Conservation (phyloP, 2,888 invertebrate genomes). For the Nycteola revayana region DNA sequence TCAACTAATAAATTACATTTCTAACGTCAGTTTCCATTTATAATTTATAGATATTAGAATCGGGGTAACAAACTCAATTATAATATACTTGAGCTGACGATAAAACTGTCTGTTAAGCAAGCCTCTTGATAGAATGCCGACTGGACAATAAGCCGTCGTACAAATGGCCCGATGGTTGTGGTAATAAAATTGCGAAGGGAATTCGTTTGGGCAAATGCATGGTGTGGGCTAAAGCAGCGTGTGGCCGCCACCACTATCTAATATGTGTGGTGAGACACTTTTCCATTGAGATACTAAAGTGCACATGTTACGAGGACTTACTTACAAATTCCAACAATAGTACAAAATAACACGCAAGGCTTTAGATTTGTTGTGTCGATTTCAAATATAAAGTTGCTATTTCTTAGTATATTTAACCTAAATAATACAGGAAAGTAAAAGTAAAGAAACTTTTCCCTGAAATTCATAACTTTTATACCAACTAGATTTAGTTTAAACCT, state of each 20-base stretch:
- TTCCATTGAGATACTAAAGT: constrained; percentile 52
- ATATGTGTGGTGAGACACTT: constrained; percentile 39
- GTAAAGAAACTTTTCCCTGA: no score
- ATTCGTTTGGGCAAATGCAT: constrained; percentile 33
- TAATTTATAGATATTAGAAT: no score
- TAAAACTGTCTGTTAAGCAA: constrained; percentile 1
- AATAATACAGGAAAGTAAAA: no score
- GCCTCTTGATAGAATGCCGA: constrained; percentile 34
- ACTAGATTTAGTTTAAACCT: no score
- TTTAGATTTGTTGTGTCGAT: no score
- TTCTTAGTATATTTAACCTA: no score
- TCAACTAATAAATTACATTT: no score
- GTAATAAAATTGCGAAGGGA: constrained; percentile 46
- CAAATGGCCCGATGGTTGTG: constrained; percentile 30
- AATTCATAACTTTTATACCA: no score
- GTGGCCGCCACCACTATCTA: constrained; percentile 32
- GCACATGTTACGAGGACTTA: constrained; percentile 58
- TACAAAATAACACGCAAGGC: no score
- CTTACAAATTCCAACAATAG: no score
- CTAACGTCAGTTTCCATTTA: no score
- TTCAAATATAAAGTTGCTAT: no score
- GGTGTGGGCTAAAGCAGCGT: constrained; percentile 20
- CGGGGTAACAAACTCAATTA: constrained; percentile 1
- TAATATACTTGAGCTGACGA: constrained; percentile 1
- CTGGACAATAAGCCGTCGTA: constrained; percentile 38